Conservation (phyloP, 2,113 vertebrate genomes). For the Oplegnathus fasciatus region DNA sequence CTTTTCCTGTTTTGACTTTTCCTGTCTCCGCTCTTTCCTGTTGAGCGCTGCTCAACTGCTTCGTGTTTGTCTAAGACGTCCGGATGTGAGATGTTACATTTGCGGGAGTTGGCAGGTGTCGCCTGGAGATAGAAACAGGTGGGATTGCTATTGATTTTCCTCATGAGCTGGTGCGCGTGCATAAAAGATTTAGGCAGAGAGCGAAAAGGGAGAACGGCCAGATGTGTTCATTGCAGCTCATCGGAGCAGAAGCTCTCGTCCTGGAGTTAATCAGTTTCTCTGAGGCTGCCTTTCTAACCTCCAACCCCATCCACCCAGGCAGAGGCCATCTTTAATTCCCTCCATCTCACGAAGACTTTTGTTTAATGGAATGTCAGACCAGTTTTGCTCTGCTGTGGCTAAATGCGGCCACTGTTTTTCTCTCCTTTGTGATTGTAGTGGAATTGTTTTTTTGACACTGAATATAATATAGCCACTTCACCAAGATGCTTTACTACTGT, state of each 20-base stretch:
- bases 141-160: constrained; percentile 55
- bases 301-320: not conserved
- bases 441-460: constrained; percentile 16
- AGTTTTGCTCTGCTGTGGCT: not conserved
- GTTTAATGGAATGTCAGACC: not conserved
- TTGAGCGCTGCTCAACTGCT: constrained; percentile 12
- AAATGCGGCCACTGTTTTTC: not conserved
- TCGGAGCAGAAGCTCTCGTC: constrained; percentile 61
- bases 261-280: constrained; percentile 55
- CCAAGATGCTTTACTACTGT: constrained; percentile 27
- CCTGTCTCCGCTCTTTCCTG: constrained; percentile 49
- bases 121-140: constrained; percentile 49
- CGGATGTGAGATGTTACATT: constrained; percentile 22
- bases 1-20: constrained; percentile 67
- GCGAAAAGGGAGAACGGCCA: constrained; percentile 44
- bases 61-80: constrained; percentile 39
- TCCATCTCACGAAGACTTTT: constrained; percentile 1
- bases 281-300: constrained; percentile 21
- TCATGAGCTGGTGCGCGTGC: constrained; percentile 19
- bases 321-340: constrained; percentile 16
- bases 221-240: constrained; percentile 69
- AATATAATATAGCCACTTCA: not conserved
- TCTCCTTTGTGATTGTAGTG: not conserved
- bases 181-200: constrained; percentile 36
- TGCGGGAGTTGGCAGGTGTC: constrained; percentile 45